phyloP scores from a whole-genome alignment of 2,113 vertebrate genomes.

The Boulengeromyrus knoepffleri region DNA sequence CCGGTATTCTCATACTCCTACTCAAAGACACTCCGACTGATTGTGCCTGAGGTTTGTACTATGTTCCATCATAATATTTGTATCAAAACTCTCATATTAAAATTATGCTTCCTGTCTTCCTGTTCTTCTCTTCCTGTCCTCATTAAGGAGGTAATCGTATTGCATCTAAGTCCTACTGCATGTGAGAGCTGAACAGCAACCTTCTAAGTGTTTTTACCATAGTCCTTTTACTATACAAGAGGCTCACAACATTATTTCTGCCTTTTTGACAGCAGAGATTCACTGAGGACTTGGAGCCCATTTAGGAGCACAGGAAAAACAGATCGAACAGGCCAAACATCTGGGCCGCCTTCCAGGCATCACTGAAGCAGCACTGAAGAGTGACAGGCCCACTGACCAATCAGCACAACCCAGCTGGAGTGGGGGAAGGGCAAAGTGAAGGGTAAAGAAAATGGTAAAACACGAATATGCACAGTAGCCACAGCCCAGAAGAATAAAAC shows the following conservation, averaged over 20 bases:
- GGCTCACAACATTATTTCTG: neutral
- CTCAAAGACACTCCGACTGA: neutral
- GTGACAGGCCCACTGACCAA: neutral
- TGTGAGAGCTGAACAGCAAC: neutral
- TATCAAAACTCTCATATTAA: neutral
- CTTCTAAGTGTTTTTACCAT: neutral
- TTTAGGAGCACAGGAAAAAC: neutral
- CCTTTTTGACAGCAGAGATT: neutral
- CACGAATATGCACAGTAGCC: neutral
- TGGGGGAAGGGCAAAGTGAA: neutral
- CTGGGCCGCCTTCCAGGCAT: neutral
- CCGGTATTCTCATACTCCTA: neutral
- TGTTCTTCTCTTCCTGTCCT: neutral
- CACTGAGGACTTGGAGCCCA: neutral
- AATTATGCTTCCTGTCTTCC: neutral
- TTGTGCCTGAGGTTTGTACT: neutral
- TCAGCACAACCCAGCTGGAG: neutral
- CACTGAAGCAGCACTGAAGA: neutral
- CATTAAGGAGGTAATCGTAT: neutral
- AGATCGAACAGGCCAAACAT: neutral
- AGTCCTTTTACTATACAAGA: neutral
- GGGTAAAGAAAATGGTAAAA: neutral
- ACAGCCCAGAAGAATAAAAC: neutral
- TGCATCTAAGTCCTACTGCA: neutral
- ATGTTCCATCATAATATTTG: neutral